Evolutionary conservation across 2,797 vertebrate species (phyloP).

Genomic region (Synaphobranchus kaupii): DNA sequence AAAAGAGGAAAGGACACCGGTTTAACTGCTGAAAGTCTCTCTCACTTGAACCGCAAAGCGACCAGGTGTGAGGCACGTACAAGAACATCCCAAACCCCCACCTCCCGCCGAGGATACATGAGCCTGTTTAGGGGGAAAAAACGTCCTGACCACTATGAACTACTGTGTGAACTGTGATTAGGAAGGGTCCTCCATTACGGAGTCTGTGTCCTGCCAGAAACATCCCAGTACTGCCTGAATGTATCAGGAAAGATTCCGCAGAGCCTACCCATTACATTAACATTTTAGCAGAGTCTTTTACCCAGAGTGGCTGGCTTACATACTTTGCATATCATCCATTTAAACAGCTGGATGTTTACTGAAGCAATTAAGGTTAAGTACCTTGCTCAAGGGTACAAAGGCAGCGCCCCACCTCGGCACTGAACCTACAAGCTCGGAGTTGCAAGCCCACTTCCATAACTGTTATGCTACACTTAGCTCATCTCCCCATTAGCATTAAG

Average conservation of each 20-base stretch:
- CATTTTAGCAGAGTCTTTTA: not conserved
- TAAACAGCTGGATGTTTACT: not conserved
- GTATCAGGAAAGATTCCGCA: not conserved
- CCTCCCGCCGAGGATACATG: too few species aligned
- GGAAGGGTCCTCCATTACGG: not conserved
- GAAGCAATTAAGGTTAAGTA: not conserved
- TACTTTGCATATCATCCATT: not conserved
- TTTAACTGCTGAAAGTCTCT: not conserved
- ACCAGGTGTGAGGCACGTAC: not conserved
- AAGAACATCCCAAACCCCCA: not conserved
- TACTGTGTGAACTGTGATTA: not conserved
- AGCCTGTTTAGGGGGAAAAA: too few species aligned
- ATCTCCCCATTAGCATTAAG: too few species aligned
- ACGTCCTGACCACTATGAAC: not conserved
- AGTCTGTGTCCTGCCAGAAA: not conserved
- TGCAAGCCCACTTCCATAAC: too few species aligned
- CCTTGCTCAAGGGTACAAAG: not conserved
- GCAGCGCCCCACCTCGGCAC: too few species aligned
- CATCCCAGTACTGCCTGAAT: too few species aligned
- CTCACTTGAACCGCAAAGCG: not conserved
- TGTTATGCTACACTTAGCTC: too few species aligned
- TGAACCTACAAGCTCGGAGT: too few species aligned
- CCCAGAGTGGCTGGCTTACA: not conserved
- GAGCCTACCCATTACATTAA: not conserved
- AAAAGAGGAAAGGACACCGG: constrained; percentile 46